These are phyloP conservation scores for Leucozona laternaria DNA, from an alignment of 2,888 invertebrate genomes.

Conservation along the genomic window DNA sequence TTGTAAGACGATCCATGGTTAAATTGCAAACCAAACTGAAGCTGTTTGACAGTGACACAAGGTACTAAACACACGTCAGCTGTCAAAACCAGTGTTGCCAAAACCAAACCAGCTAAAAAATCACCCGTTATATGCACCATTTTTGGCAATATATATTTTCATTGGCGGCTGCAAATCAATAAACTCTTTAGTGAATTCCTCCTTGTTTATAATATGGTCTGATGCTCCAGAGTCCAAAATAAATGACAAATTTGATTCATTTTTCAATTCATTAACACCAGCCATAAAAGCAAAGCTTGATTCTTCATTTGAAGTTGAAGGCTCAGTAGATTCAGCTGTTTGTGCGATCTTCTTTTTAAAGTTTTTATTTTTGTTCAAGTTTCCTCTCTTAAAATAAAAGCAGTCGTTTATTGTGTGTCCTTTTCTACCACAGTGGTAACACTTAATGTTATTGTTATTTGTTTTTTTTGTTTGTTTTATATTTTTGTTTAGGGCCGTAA, in stretches of 20 bases:
- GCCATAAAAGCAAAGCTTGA: constrained; percentile 45
- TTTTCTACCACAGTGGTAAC: constrained; percentile 78
- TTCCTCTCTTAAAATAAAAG: constrained; percentile 51
- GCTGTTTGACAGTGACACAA: too few relatives aligned
- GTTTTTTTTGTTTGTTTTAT: too few relatives aligned
- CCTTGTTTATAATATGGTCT: constrained; percentile 64
- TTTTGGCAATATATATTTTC: constrained; percentile 53
- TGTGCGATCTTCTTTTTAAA: constrained; percentile 6
- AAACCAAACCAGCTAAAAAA: too few relatives aligned
- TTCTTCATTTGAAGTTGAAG: constrained; percentile 4
- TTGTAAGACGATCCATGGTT: too few relatives aligned
- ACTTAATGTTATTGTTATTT: constrained; percentile 61
- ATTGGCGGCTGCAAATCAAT: constrained; percentile 58
- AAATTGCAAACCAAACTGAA: too few relatives aligned
- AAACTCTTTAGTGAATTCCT: constrained; percentile 46
- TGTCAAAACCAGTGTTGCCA: too few relatives aligned
- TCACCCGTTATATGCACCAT: too few relatives aligned
- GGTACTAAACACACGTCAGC: too few relatives aligned
- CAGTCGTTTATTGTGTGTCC: constrained; percentile 79
- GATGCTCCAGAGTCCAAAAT: constrained; percentile 51
- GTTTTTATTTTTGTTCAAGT: constrained; percentile 22
- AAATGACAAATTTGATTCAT: constrained; percentile 20
- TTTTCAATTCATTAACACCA: not conserved
- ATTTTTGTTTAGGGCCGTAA: too few relatives aligned
- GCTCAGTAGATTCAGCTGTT: not conserved